Percentiles rank a stretch among this genome's conserved stretches.
Evolutionary conservation across 2,797 vertebrate genomes (phyloP).

Genomic region (Graptemys geographica): DNA sequence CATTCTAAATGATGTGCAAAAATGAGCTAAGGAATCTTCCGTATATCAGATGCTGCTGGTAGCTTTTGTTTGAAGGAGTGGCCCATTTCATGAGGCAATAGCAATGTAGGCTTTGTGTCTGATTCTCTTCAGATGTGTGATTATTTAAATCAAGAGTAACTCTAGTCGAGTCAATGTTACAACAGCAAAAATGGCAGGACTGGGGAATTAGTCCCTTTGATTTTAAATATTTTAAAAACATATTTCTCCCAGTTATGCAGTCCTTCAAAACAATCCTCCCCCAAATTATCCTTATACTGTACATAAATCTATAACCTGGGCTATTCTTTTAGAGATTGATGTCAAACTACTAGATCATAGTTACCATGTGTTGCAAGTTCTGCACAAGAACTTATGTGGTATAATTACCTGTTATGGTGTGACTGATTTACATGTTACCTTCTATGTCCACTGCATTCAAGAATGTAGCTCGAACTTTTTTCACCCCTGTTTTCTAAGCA

Average conservation of each 20-base stretch:
- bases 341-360: neutral
- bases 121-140: constrained; percentile 10
- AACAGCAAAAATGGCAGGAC: neutral
- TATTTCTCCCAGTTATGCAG: neutral
- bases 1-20: neutral
- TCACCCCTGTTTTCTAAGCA: neutral
- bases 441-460: neutral
- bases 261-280: neutral
- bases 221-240: neutral
- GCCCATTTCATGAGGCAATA: neutral
- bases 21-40: constrained; percentile 8
- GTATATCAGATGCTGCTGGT: neutral
- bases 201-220: neutral
- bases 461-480: neutral
- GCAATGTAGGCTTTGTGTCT: neutral
- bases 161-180: neutral
- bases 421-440: neutral
- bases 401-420: neutral
- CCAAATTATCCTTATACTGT: neutral
- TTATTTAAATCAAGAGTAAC: neutral
- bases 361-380: neutral
- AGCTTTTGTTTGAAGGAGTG: neutral
- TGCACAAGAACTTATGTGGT: neutral
- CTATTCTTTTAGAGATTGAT: neutral
- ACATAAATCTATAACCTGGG: neutral